These are phyloP conservation scores for Podotricha telesiphe DNA, from an alignment of 2,888 invertebrate genomes.

Conservation along the genomic window DNA sequence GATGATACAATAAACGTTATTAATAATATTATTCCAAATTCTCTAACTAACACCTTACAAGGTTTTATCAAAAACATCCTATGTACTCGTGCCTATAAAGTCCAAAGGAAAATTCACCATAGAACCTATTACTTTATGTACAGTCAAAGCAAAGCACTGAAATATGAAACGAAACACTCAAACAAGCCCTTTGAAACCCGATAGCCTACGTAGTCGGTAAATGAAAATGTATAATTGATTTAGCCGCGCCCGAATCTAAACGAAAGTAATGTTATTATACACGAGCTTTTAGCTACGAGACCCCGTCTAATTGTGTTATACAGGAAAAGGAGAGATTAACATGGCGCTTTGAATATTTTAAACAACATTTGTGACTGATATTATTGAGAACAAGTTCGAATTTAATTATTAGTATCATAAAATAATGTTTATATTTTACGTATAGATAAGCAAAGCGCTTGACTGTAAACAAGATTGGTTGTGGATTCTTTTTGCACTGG, in stretches of 20 bases:
- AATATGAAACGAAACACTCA: slow-evolving; percentile 36
- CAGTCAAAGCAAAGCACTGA: background rate
- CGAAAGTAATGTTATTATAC: slow-evolving; percentile 54
- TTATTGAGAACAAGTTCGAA: slow-evolving; percentile 13
- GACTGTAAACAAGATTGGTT: too few species aligned
- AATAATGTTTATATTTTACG: too few species aligned
- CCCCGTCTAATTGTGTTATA: slow-evolving; percentile 51
- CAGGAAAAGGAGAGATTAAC: slow-evolving; percentile 49
- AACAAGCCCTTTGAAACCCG: slow-evolving; percentile 50
- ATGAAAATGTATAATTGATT: slow-evolving; percentile 52
- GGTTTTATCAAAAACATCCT: too few species aligned
- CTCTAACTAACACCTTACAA: too few species aligned
- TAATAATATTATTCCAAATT: too few species aligned
- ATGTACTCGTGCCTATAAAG: background rate
- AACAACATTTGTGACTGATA: slow-evolving; percentile 33
- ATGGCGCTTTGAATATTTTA: slow-evolving; percentile 45
- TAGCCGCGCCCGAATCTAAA: slow-evolving; percentile 51
- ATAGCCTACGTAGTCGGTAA: slow-evolving; percentile 48
- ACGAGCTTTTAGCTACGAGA: slow-evolving; percentile 53
- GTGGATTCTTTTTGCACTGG: too few species aligned
- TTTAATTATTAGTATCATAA: background rate
- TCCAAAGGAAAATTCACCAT: background rate
- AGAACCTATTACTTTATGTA: background rate
- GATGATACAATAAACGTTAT: too few species aligned
- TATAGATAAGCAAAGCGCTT: too few species aligned